Evolutionary conservation across 2,797 vertebrate genomes (phyloP).

Genomic region (Loris lydekkerianus): DNA sequence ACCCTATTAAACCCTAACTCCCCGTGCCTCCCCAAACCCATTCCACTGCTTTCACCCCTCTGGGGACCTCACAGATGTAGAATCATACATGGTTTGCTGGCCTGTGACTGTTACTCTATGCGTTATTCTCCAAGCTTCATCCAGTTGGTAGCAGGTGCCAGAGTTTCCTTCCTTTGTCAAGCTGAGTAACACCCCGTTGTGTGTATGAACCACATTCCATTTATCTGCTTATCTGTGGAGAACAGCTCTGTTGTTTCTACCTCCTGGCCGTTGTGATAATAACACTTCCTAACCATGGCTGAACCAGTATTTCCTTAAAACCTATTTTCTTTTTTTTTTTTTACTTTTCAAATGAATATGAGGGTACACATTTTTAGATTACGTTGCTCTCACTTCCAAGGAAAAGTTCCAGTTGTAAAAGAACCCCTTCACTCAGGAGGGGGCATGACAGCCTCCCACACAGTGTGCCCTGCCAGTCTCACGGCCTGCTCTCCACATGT

Average conservation of each 20-base stretch:
- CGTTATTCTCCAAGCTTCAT: rapidly evolving
- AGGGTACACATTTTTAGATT: too few species aligned
- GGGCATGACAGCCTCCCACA: too few species aligned
- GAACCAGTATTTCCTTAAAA: too few species aligned
- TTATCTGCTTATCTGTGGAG: rapidly evolving
- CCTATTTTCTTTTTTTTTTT: too few species aligned
- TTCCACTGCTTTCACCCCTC: too few species aligned
- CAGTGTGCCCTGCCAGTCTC: too few species aligned
- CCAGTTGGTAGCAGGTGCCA: rapidly evolving
- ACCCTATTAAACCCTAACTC: rapidly evolving
- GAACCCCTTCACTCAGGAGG: too few species aligned
- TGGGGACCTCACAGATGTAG: rapidly evolving
- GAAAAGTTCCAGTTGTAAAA: too few species aligned
- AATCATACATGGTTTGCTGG: rapidly evolving
- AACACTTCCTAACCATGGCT: rapidly evolving
- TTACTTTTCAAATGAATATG: too few species aligned
- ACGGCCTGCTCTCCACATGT: too few species aligned
- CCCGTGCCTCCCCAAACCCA: rapidly evolving
- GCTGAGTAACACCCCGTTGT: rapidly evolving
- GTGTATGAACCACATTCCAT: rapidly evolving
- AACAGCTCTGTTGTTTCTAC: neutral
- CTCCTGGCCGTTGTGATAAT: neutral
- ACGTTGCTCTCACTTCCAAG: too few species aligned
- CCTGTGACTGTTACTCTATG: too few species aligned
- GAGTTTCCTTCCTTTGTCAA: neutral